These are phyloP conservation scores for Tolmerus cingulatus DNA, from an alignment of 2,888 invertebrate species.

Conservation along the genomic window DNA sequence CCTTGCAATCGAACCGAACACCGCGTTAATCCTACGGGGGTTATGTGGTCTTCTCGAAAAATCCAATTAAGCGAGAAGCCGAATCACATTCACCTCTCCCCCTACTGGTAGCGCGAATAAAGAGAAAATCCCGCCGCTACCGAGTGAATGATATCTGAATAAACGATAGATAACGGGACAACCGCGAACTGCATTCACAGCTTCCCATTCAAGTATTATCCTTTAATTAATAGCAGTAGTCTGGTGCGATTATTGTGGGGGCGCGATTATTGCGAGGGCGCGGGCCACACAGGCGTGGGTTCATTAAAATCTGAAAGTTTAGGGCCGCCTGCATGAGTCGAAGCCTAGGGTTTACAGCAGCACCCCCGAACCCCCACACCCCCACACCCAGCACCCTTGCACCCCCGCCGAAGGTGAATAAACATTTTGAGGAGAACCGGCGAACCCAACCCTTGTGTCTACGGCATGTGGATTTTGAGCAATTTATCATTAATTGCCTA, in stretches of 20 bases:
- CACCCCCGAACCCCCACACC: background rate
- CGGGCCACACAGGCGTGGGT: background rate
- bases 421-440: background rate
- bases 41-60: background rate
- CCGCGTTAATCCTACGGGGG: background rate
- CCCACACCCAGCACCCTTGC: too few relatives aligned
- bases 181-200: background rate
- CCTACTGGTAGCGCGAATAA: background rate
- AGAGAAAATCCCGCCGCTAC: background rate
- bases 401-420: background rate
- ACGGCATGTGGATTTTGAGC: background rate
- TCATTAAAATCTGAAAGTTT: background rate
- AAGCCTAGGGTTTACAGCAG: background rate
- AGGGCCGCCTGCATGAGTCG: background rate
- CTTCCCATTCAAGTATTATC: background rate
- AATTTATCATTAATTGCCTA: background rate
- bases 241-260: background rate
- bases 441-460: background rate
- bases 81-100: background rate
- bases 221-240: background rate
- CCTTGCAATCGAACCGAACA: background rate
- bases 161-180: background rate
- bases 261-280: background rate
- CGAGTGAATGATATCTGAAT: background rate
- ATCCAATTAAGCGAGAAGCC: background rate